Evolutionary conservation across 1,140 invertebrate genomes (phyloP).

Genomic region (Drosophila funebris): DNA sequence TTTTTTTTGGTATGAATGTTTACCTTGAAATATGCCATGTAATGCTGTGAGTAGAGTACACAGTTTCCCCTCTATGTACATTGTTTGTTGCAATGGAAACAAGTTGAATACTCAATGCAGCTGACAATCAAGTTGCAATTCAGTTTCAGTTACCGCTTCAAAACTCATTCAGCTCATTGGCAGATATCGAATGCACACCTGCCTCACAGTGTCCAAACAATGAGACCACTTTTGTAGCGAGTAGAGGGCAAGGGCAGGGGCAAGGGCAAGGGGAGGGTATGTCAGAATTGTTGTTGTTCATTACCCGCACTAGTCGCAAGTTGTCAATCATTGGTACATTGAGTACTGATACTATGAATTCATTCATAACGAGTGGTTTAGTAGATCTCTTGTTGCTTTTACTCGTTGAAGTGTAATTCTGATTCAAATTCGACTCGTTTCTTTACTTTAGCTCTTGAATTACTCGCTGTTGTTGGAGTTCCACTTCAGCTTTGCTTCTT

Average conservation of each 20-base stretch:
- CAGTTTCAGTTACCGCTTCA: not conserved
- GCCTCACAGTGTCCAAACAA: not conserved
- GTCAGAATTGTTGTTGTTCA: too few relatives aligned
- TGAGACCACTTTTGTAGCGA: not conserved
- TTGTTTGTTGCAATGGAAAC: conserved; percentile 18
- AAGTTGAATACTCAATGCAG: conserved; percentile 40
- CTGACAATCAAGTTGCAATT: conserved; percentile 10
- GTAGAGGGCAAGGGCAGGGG: not conserved
- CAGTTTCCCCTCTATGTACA: not conserved
- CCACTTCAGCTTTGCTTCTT: too few relatives aligned
- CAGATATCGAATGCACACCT: not conserved
- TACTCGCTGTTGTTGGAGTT: too few relatives aligned
- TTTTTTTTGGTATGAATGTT: conserved; percentile 63
- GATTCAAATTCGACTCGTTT: too few relatives aligned
- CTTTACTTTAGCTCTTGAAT: too few relatives aligned
- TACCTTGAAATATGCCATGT: conserved; percentile 80
- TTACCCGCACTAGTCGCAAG: too few relatives aligned
- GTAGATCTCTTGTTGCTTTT: too few relatives aligned
- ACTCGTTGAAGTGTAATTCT: too few relatives aligned
- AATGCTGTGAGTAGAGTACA: conserved; percentile 44
- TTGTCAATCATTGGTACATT: too few relatives aligned
- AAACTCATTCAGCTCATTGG: not conserved
- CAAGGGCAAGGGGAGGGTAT: too few relatives aligned
- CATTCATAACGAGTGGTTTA: too few relatives aligned
- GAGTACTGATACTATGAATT: too few relatives aligned